Evolutionary conservation across 1,140 invertebrate species (phyloP).

Genomic region (Andricus grossulariae): DNA sequence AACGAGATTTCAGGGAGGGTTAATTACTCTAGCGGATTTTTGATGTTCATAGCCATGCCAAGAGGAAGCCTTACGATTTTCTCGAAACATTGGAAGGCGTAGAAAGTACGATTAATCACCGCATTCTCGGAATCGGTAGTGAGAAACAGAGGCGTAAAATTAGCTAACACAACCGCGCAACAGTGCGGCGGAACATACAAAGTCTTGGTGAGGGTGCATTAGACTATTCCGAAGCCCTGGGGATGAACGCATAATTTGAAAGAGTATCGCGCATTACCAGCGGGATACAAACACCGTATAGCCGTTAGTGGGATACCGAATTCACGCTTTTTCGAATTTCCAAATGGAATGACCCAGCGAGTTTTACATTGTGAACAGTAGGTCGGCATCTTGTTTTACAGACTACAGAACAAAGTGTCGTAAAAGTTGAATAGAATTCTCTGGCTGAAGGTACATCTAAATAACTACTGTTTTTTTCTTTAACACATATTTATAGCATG

Average conservation of each 20-base stretch:
- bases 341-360: neutral
- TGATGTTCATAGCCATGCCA: neutral
- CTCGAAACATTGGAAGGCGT: neutral
- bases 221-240: slow-evolving; percentile 32
- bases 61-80: neutral
- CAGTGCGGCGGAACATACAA: neutral
- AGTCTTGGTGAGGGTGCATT: neutral
- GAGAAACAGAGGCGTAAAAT: slow-evolving; percentile 58
- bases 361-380: neutral
- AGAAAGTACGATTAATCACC: slow-evolving; percentile 59
- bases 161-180: slow-evolving; percentile 52
- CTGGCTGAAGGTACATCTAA: neutral
- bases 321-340: slow-evolving; percentile 11
- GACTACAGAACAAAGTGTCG: neutral
- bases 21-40: neutral
- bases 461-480: too few species aligned
- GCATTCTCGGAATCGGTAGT: slow-evolving; percentile 49
- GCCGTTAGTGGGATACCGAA: neutral
- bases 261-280: neutral
- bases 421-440: neutral
- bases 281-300: neutral
- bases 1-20: neutral
- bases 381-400: neutral
- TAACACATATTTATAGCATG: too few species aligned
- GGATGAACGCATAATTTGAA: slow-evolving; percentile 15